Base-by-base conservation (phyloP, 2,797 vertebrate genomes). In the Myiotriccus ornatus region DNA sequence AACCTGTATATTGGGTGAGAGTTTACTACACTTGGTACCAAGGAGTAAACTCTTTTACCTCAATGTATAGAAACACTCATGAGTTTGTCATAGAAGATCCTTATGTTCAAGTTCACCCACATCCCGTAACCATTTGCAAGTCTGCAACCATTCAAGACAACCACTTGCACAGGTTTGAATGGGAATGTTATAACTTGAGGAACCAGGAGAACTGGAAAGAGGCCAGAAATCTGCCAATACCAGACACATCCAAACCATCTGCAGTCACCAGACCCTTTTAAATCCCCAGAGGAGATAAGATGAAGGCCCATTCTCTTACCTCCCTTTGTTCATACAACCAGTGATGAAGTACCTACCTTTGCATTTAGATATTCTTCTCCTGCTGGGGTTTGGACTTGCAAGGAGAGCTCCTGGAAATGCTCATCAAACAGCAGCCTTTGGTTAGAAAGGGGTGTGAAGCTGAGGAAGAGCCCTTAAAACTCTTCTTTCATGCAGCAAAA, bases 361-460 rank as follows among this genome's bases (percentile, higher is more conserved):
- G 98, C 98, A 94, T 98, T 99, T 80, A 98, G 97, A 57, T 98
- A 97, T 20, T 97, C 97, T 97, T 99, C 98, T 69, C 98, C 98
- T 59, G 98, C 92, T 9, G 98, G 97, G 30, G 98, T 97, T 73
- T 93, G 97, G 86, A 43, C 97, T 98, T 70, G 98, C 94, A 46
- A 97, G 97, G 98, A 39, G 30, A 99, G 98, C 98, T 94, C 98
- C 98, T 96, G 97, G 96, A 79, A 99, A 98, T 41, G 98, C 98
- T 98, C 98, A 91, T 73, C 95, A 95, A 46, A 81, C 27, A 89
- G 7, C 62, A 92, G 30, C 24, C 34, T 46, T 64, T 32, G 14
- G 30, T 60, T 71, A 62, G 44, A 67, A 85, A 47, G 18, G 12
- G 10, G 5, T 35, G 24, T 83, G 68, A 83, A 85, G 37, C 34